A percentile compares a stretch with the other conserved stretches of the same genome.
These are phyloP conservation scores for Epinephelus coioides DNA, from an alignment of 2,797 vertebrate genomes.

Conservation along the genomic window DNA sequence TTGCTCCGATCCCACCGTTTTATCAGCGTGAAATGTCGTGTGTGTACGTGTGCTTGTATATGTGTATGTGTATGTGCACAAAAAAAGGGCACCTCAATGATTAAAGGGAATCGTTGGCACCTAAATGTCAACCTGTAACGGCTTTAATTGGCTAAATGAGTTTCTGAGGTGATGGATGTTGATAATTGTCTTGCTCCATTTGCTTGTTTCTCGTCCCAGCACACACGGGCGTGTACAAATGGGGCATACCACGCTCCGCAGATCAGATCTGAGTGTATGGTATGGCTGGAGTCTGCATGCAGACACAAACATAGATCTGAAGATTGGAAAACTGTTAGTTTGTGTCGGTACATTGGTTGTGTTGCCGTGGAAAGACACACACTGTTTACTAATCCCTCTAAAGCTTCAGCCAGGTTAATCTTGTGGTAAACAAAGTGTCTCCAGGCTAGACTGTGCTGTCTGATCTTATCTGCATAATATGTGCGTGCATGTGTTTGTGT, in stretches of 20 bases:
- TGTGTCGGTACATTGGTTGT: slow-evolving; percentile 22
- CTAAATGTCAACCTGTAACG: slow-evolving; percentile 70
- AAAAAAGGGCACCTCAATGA: slow-evolving; percentile 41
- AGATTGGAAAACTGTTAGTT: slow-evolving; percentile 23
- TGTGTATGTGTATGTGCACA: not conserved
- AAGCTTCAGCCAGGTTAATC: slow-evolving; percentile 70
- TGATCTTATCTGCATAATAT: slow-evolving; percentile 62
- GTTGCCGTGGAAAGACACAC: slow-evolving; percentile 31
- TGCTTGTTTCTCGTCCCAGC: slow-evolving; percentile 56
- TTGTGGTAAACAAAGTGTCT: slow-evolving; percentile 66
- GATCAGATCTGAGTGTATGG: slow-evolving; percentile 25
- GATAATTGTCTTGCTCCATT: slow-evolving; percentile 75
- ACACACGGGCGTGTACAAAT: slow-evolving; percentile 37
- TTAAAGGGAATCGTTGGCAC: slow-evolving; percentile 53
- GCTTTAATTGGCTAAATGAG: slow-evolving; percentile 79
- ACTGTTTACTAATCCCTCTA: slow-evolving; percentile 53
- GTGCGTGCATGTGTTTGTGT: slow-evolving; percentile 35
- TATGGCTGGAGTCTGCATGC: not conserved
- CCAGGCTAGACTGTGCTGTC: slow-evolving; percentile 49
- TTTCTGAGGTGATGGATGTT: slow-evolving; percentile 81
- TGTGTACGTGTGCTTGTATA: not conserved
- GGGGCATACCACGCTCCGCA: slow-evolving; percentile 15
- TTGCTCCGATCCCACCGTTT: slow-evolving; percentile 43
- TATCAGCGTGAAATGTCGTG: slow-evolving; percentile 11
- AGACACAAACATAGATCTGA: slow-evolving; percentile 16